These are phyloP conservation scores for Sicus ferrugineus DNA, from an alignment of 2,888 invertebrate species.

Conservation along the genomic window DNA sequence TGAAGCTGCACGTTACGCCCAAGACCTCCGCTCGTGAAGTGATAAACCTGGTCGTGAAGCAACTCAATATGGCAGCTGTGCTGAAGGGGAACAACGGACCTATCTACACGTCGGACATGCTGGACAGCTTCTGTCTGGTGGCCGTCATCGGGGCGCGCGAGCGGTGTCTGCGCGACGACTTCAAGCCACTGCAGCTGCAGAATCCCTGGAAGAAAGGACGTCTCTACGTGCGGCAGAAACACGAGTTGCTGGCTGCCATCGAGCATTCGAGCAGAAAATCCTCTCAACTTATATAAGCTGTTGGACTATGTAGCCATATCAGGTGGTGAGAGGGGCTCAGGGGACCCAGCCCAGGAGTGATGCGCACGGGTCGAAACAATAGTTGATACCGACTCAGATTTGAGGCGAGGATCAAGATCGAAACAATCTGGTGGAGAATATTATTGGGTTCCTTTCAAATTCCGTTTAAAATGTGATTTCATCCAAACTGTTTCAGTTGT, in stretches of 20 bases:
- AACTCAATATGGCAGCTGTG: conserved; percentile 91
- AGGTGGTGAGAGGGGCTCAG: no score
- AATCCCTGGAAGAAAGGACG: conserved; percentile 96
- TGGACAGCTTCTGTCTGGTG: conserved; percentile 91
- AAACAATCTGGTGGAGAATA: no score
- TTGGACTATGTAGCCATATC: no score
- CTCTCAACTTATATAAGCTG: conserved; percentile 21
- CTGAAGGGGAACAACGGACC: conserved; percentile 87
- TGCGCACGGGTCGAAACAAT: no score
- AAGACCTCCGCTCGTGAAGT: conserved; percentile 94
- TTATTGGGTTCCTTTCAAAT: no score
- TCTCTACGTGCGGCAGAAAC: conserved; percentile 90
- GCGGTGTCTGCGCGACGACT: conserved; percentile 92
- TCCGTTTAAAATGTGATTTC: no score
- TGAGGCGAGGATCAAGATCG: no score
- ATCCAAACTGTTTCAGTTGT: no score
- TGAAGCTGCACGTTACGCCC: conserved; percentile 92
- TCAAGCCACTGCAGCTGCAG: conserved; percentile 89
- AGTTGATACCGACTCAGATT: no score
- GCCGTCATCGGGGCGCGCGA: conserved; percentile 96
- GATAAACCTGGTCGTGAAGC: conserved; percentile 93
- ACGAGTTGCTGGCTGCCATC: conserved; percentile 85
- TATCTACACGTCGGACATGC: conserved; percentile 81
- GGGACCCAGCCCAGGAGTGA: no score
- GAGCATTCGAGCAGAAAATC: conserved; percentile 86